Evolutionary conservation across 2,113 vertebrate species (phyloP).

Genomic region (Hyaena hyaena): DNA sequence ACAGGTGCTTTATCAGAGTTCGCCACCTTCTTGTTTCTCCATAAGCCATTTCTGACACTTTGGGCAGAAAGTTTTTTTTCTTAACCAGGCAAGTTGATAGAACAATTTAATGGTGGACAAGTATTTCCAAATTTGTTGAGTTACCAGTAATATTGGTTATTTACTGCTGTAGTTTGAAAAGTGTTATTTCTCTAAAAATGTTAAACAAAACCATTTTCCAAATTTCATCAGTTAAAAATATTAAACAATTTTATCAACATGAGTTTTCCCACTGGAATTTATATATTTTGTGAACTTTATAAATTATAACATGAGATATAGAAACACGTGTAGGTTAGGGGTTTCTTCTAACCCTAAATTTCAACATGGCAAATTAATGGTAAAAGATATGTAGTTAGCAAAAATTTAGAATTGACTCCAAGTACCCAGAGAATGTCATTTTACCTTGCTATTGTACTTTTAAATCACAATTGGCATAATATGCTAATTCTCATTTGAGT

Average conservation of each 20-base stretch:
- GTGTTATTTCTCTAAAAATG: background rate
- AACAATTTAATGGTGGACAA: background rate
- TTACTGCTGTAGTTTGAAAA: background rate
- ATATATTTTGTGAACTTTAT: conserved; percentile 41
- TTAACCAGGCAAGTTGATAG: conserved; percentile 1
- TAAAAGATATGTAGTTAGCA: background rate
- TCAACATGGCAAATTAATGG: background rate
- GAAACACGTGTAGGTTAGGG: background rate
- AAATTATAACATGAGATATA: background rate
- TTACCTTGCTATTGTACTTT: conserved; percentile 40
- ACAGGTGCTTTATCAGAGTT: background rate
- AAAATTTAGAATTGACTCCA: conserved; percentile 27
- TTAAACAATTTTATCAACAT: background rate
- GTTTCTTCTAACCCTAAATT: conserved; percentile 22
- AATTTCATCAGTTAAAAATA: conserved; percentile 15
- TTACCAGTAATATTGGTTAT: background rate
- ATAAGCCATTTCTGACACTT: background rate
- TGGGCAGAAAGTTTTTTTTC: background rate
- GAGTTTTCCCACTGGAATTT: background rate
- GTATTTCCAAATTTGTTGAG: background rate
- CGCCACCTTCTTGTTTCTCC: background rate
- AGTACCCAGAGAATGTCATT: background rate
- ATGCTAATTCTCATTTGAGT: background rate
- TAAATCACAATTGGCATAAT: background rate
- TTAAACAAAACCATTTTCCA: background rate